Evolutionary conservation across 2,113 vertebrate genomes (phyloP).

Genomic region (Dasyornis broadbenti): DNA sequence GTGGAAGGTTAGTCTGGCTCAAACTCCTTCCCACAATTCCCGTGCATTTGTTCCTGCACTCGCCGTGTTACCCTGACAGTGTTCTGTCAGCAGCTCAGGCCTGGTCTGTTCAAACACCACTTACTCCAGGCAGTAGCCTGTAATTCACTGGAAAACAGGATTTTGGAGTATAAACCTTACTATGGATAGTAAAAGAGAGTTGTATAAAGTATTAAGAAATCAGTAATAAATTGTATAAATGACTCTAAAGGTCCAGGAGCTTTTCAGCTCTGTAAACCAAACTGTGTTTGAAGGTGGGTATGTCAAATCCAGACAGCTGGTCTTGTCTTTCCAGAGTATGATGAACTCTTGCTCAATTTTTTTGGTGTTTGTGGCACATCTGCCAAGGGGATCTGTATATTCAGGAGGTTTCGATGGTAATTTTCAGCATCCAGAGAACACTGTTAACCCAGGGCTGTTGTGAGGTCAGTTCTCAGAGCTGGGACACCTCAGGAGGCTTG

Average conservation of each 20-base stretch:
- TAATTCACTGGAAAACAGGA: neutral
- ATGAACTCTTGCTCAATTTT: neutral
- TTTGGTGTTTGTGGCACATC: neutral
- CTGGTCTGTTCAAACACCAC: neutral
- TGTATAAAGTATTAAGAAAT: neutral
- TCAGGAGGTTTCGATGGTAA: neutral
- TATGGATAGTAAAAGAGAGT: neutral
- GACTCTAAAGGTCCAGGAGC: neutral
- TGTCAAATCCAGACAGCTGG: neutral
- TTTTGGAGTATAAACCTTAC: neutral
- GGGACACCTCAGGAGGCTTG: neutral
- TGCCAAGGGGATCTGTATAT: neutral
- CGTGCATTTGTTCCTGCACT: neutral
- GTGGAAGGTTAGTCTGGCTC: slow-evolving; percentile 82
- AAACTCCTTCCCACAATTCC: accelerated
- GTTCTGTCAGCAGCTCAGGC: neutral
- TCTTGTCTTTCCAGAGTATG: neutral
- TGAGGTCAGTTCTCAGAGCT: neutral
- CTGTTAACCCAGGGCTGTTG: neutral
- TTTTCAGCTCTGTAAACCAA: neutral
- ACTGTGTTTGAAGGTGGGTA: neutral
- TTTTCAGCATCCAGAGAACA: neutral
- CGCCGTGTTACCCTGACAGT: accelerated
- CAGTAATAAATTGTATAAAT: neutral
- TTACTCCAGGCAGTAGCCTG: neutral